A percentile compares a stretch with the other conserved stretches of the same genome.
Evolutionary conservation across 2,888 invertebrate genomes (phyloP).

Genomic region (Xanthia togata): DNA sequence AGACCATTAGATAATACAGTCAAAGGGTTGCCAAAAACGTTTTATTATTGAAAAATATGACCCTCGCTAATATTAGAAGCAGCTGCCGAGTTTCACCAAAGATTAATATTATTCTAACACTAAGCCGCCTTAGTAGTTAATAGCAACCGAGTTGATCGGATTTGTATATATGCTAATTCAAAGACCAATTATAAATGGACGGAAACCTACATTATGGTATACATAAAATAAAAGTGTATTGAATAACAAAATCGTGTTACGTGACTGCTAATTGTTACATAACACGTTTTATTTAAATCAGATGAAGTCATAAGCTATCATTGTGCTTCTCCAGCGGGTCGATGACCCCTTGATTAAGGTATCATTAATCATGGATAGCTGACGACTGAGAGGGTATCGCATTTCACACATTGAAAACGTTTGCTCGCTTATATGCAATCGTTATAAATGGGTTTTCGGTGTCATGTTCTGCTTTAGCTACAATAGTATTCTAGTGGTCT

Average conservation of each 20-base stretch:
- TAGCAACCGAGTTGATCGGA: slow-evolving; percentile 76
- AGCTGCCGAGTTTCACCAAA: slow-evolving; percentile 79
- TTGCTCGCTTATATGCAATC: slow-evolving; percentile 66
- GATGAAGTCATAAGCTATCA: slow-evolving; percentile 82
- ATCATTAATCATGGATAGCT: slow-evolving; percentile 87
- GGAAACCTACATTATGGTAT: slow-evolving; percentile 36
- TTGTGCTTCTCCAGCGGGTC: slow-evolving; percentile 75
- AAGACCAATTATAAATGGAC: slow-evolving; percentile 54
- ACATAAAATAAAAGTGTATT: slow-evolving; percentile 15
- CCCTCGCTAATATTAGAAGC: slow-evolving; percentile 79
- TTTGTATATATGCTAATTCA: slow-evolving; percentile 79
- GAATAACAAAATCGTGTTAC: slow-evolving; percentile 52
- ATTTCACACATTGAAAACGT: slow-evolving; percentile 81
- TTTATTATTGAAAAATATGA: slow-evolving; percentile 80
- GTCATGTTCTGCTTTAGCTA: slow-evolving; percentile 57
- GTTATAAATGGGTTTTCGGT: slow-evolving; percentile 69
- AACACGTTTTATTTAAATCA: slow-evolving; percentile 78
- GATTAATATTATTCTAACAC: slow-evolving; percentile 86
- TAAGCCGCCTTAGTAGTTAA: slow-evolving; percentile 71
- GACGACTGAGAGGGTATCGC: slow-evolving; percentile 80
- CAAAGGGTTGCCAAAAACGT: slow-evolving; percentile 88
- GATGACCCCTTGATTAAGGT: slow-evolving; percentile 86
- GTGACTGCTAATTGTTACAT: slow-evolving; percentile 69
- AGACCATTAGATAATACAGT: slow-evolving; percentile 76
- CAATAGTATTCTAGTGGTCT: slow-evolving; percentile 28